A percentile compares a stretch with the other conserved stretches of the same genome.
Evolutionary conservation across 2,113 vertebrate genomes (phyloP).

Genomic region (Manacus vitellinus): DNA sequence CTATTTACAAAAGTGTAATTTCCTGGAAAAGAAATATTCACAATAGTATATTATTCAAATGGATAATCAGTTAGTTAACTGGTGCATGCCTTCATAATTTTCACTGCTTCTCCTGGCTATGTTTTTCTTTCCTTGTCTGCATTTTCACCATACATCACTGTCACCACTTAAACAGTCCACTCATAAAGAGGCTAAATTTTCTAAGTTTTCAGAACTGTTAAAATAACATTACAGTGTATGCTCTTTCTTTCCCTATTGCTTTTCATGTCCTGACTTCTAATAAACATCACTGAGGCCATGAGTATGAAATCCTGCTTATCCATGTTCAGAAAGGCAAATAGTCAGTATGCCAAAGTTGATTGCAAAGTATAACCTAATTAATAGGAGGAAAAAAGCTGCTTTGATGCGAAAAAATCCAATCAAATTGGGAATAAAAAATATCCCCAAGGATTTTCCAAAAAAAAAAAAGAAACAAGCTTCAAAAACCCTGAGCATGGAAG

Average conservation of each 20-base stretch:
- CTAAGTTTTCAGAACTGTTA: background rate
- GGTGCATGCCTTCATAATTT: background rate
- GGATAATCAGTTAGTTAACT: background rate
- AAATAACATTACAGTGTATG: background rate
- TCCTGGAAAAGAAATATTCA: background rate
- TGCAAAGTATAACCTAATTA: background rate
- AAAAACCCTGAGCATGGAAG: background rate
- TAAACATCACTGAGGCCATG: accelerated
- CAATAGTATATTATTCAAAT: background rate
- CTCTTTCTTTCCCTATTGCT: background rate
- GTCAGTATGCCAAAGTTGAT: background rate
- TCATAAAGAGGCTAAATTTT: background rate
- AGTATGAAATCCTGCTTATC: background rate
- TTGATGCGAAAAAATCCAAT: background rate
- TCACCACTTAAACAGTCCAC: background rate
- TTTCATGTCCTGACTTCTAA: background rate
- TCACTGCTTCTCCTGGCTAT: background rate
- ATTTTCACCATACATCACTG: background rate
- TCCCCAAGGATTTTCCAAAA: background rate
- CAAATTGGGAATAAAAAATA: background rate
- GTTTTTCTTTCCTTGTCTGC: background rate
- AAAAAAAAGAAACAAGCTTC: background rate
- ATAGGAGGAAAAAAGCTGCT: background rate
- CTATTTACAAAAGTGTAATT: background rate
- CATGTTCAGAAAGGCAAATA: background rate